Conservation (phyloP, 2,888 invertebrate genomes). For the Blomia tropicalis region DNA sequence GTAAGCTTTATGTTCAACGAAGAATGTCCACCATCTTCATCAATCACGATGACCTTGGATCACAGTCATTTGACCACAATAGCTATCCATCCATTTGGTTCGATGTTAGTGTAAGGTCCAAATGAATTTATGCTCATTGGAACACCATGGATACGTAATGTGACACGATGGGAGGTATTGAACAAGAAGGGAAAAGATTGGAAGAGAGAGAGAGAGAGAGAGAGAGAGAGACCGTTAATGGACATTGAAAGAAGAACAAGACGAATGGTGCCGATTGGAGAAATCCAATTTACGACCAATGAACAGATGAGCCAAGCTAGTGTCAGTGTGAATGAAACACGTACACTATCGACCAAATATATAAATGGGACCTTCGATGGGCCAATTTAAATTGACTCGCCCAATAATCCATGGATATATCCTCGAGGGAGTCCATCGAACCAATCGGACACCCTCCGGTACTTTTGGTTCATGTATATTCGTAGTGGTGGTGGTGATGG, state of each 20-base stretch:
- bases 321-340: not conserved
- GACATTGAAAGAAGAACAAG: slow-evolving; percentile 1
- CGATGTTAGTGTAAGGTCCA: no score
- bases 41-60: no score
- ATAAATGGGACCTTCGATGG: slow-evolving; percentile 1
- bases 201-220: not conserved
- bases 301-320: not conserved
- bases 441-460: no score
- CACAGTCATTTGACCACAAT: no score
- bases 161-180: slow-evolving; percentile 1
- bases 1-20: no score
- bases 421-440: not conserved
- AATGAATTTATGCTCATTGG: no score
- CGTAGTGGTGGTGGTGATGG: no score
- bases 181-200: not conserved
- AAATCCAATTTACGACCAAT: not conserved
- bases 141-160: no score
- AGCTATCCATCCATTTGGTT: no score
- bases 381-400: slow-evolving; percentile 8
- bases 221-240: no score
- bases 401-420: not conserved
- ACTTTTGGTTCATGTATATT: no score
- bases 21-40: no score
- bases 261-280: not conserved
- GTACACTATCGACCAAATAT: not conserved